phyloP scores from a whole-genome alignment of 2,797 vertebrate genomes.

The Sus cebifrons region DNA sequence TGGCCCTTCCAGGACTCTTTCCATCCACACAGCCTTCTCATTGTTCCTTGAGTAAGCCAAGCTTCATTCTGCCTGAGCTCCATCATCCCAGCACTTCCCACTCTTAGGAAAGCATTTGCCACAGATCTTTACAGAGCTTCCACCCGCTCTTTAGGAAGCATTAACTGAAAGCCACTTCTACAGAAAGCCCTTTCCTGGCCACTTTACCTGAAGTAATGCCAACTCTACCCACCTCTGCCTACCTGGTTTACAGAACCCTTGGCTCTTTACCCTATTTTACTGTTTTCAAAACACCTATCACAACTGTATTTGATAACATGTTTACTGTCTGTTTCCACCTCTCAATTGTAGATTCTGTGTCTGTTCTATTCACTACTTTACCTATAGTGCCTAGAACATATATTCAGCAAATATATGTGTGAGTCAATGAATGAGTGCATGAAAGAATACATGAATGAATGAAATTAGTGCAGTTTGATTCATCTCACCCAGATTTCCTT shows the following conservation, averaged over 20 bases:
- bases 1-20: background rate
- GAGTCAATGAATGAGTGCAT: background rate
- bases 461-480: background rate
- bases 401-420: background rate
- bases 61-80: background rate
- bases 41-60: background rate
- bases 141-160: background rate
- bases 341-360: background rate
- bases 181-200: background rate
- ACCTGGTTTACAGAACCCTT: background rate
- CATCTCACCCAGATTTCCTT: background rate
- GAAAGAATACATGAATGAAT: background rate
- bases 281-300: background rate
- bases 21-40: background rate
- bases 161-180: background rate
- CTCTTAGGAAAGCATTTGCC: background rate
- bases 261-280: background rate
- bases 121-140: background rate
- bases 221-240: background rate
- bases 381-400: background rate
- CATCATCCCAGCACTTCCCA: background rate
- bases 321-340: background rate
- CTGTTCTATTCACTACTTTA: background rate
- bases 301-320: background rate
- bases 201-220: background rate